Conservation (phyloP, 1,140 invertebrate species). For the Drosophila mojavensis region DNA sequence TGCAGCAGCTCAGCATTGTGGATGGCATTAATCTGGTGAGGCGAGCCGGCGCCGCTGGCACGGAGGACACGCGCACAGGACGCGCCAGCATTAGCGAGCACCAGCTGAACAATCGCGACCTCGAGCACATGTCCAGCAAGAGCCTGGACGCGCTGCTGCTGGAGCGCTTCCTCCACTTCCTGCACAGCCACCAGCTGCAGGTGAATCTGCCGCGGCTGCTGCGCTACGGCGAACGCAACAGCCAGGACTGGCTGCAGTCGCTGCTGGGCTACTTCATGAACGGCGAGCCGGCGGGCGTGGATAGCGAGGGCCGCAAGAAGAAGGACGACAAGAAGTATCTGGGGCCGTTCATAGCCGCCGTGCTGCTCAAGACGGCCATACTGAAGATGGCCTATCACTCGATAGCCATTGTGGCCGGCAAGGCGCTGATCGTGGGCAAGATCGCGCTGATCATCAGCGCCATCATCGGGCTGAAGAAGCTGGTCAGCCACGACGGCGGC, state of each 20-base stretch:
- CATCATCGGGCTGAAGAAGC: slow-evolving; percentile 90
- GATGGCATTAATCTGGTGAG: slow-evolving; percentile 86
- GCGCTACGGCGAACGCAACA: slow-evolving; percentile 65
- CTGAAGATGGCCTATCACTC: slow-evolving; percentile 90
- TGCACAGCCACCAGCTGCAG: slow-evolving; percentile 87
- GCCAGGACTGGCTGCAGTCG: slow-evolving; percentile 74
- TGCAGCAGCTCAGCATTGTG: slow-evolving; percentile 86
- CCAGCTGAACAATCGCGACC: slow-evolving; percentile 85
- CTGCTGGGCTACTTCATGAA: slow-evolving; percentile 64
- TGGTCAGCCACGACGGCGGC: slow-evolving; percentile 86
- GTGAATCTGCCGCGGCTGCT: slow-evolving; percentile 85
- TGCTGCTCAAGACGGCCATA: slow-evolving; percentile 88
- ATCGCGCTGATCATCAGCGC: slow-evolving; percentile 90
- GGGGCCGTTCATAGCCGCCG: slow-evolving; percentile 86
- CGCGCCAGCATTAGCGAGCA: slow-evolving; percentile 84
- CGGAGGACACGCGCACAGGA: slow-evolving; percentile 77
- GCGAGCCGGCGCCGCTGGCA: slow-evolving; percentile 57
- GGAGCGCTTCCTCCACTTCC: slow-evolving; percentile 86
- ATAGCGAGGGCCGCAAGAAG: slow-evolving; percentile 85
- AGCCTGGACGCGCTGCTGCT: slow-evolving; percentile 86
- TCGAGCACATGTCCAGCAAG: slow-evolving; percentile 84
- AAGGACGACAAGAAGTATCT: slow-evolving; percentile 86
- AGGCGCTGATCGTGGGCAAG: slow-evolving; percentile 86
- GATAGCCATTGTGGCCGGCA: slow-evolving; percentile 89
- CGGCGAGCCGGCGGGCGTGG: slow-evolving; percentile 28